Evolutionary conservation across 2,113 vertebrate genomes (phyloP).

Genomic region (Varanus komodoensis): DNA sequence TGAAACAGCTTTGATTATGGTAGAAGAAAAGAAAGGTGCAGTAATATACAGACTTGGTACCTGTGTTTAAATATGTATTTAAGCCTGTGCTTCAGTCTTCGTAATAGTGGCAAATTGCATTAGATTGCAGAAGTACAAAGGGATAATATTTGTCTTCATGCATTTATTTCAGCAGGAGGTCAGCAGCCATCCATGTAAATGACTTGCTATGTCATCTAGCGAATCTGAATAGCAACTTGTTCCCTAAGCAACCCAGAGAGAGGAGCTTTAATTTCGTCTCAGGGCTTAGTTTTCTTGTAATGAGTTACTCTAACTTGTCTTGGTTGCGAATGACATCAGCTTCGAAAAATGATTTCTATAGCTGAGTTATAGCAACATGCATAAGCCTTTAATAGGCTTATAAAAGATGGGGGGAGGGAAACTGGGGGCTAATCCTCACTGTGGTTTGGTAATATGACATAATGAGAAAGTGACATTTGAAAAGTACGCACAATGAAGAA

Average conservation of each 20-base stretch:
- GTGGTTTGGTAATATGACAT: slow-evolving; percentile 65
- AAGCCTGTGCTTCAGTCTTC: neutral
- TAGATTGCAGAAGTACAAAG: slow-evolving; percentile 23
- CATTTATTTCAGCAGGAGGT: slow-evolving; percentile 50
- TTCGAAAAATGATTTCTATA: slow-evolving; percentile 55
- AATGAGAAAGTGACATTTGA: slow-evolving; percentile 66
- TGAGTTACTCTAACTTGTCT: neutral
- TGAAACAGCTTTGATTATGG: neutral
- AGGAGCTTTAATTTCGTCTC: slow-evolving; percentile 30
- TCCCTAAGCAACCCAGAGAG: neutral
- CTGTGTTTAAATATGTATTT: neutral
- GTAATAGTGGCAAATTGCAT: slow-evolving; percentile 6
- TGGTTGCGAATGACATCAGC: slow-evolving; percentile 56
- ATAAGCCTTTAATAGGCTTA: slow-evolving; percentile 72
- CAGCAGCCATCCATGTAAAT: slow-evolving; percentile 1
- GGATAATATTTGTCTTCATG: neutral
- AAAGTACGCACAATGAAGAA: slow-evolving; percentile 58
- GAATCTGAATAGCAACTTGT: slow-evolving; percentile 48
- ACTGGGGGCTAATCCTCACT: slow-evolving; percentile 61
- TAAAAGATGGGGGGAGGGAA: neutral
- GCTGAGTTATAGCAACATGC: slow-evolving; percentile 56
- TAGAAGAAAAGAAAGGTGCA: rapidly evolving
- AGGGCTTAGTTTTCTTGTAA: slow-evolving; percentile 30
- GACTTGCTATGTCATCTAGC: neutral
- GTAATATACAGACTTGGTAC: slow-evolving; percentile 1